Evolutionary conservation across 2,797 vertebrate genomes (phyloP), one percentile per base, ranked within the genome.

Genomic region (Megalops cyprinoides): DNA sequence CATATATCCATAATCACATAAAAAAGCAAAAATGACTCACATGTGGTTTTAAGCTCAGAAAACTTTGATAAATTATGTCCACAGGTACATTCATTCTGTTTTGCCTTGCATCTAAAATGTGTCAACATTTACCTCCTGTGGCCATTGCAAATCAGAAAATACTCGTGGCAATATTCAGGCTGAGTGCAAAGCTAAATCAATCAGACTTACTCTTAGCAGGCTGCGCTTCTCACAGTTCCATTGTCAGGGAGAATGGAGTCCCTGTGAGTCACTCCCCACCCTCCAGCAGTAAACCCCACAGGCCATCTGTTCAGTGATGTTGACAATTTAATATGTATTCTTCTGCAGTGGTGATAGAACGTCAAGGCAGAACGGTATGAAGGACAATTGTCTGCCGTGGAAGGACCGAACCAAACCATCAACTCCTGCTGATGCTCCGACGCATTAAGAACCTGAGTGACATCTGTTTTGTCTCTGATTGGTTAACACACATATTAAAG

Each of bases 281-380:
- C 39, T 42, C 56, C 56, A 62, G 44, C 79, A 28, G 6, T 15
- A 71, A 20, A 39, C 55, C 37, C 31, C 37, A 6, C 55, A 48
- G 44, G 71, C 79, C 39, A 74, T 76, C 56, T 75, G 79, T 37
- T 76, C 79, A 76, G 1, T 28, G 79, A 76, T 76, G 73, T 65
- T 65, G 73, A 81, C 73, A 67, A 65, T 67, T 67, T 51, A 65
- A 76, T 44, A 76, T 65, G 46, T 51, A 75, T 76, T 67, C 79
- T 76, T 67, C 75, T 39, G 74, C 58, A 23, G 46, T 51, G 56
- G 73, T 53, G 67, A 67, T 51, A 67, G 79, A 62, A 76, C 58
- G 37, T 76, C 56, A 67, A 67, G 79, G 9, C 74, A 73, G 46
- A 76, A 49, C 58, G 25, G 73, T 65, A 67, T 28, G 58, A 75